Evolutionary conservation across 2,113 vertebrate genomes (phyloP).

Genomic region (Sitta europaea): DNA sequence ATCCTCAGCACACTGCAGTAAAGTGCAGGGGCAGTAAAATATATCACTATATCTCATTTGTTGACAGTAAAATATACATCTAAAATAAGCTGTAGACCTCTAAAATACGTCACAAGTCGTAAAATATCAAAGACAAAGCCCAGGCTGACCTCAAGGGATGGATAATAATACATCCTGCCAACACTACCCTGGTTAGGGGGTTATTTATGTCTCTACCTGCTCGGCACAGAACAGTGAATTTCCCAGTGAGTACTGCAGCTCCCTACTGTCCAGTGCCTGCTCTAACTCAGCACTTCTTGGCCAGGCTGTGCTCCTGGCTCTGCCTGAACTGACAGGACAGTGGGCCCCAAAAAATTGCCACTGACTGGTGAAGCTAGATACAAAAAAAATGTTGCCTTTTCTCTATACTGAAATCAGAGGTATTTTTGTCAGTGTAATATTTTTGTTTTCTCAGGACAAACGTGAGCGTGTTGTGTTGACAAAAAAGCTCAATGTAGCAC

Average conservation of each 20-base stretch:
- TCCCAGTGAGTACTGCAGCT: background rate
- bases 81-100: background rate
- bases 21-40: background rate
- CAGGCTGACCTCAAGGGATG: background rate
- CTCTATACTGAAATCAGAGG: too few species aligned
- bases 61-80: background rate
- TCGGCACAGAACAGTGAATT: background rate
- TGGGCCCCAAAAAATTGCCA: background rate
- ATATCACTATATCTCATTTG: background rate
- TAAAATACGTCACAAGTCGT: fast-evolving
- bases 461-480: fast-evolving
- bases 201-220: background rate
- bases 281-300: background rate
- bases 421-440: background rate
- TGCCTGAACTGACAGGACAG: background rate
- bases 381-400: background rate
- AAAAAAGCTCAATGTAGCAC: fast-evolving
- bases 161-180: background rate
- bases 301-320: background rate
- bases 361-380: background rate
- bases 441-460: background rate
- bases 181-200: background rate
- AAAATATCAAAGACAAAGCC: background rate
- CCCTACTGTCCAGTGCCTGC: background rate
- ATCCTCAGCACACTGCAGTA: background rate